Evolutionary conservation across 1,140 invertebrate species (phyloP), one percentile per base, ranked within the genome.

Genomic region (Eupeodes corollae): DNA sequence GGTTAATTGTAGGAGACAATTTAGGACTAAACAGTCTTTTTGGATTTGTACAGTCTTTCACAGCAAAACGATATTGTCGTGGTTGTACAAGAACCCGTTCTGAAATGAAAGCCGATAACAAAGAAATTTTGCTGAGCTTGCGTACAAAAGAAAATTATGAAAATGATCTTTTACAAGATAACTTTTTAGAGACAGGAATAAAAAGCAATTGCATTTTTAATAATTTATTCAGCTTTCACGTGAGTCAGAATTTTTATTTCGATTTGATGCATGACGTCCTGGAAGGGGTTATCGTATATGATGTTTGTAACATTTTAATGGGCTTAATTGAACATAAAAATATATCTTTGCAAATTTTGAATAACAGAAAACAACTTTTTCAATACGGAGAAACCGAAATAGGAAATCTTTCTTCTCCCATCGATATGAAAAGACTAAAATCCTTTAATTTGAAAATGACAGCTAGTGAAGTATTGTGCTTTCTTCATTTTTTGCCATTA

Each of bases 181-280:
- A 49, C 31, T 41, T 46, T 14, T 19, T 44, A 45, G 33, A 49
- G 34, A 60, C 51, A 42, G 65, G 61, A 41, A 53, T 71, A 13
- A 65, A 63, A 55, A 54, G 59, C 52, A 43, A 46, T 41, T 69
- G 62, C 46, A 42, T 62, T 30, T 70, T 63, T 50, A 51, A 67
- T 42, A 15, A 42, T 15, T 35, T 68, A 8, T 42, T 46, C 26
- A 50, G 55, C 51, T 71, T 67, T 57, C 58, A 69, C 56, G 55
- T 65, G 21, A 56, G 56, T 19, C 30, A 63, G 15, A 70, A 71
- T 55, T 53, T 52, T 42, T 52, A 50, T 35, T 54, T 64, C 34
- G 68, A 71, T 53, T 42, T 57, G 2, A 67, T 69, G 64, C 66
- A 71, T 48, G 68, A 71, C 48, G 32, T 69, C 14, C 58, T 63